Base-by-base conservation (phyloP, 2,888 invertebrate genomes). In the Acanthococcus lagerstroemiae region DNA sequence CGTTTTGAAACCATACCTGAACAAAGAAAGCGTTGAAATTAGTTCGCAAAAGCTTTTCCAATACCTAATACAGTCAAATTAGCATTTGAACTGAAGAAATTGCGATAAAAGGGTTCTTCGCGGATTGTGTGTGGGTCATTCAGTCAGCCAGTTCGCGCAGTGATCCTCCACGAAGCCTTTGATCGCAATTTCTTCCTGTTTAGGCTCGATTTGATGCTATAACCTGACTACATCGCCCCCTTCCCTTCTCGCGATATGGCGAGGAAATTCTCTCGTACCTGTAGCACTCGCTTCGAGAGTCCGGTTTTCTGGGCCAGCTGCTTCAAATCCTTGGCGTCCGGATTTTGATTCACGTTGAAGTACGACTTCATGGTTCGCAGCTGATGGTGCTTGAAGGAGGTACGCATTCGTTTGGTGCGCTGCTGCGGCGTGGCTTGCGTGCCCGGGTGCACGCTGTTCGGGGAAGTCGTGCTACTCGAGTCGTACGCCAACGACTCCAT, bases 1-100 rank as follows among this genome's bases (percentile, higher is more conserved):
- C 96, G 76, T 99, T 99, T 83, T 99, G 97, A 78, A 97, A 97
- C 97, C 97, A 97, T 1, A 97, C 96, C 95, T 97, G 30, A 1
- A 45, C 26, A 9, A 6, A 45, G 1, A 3, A 48, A 48, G 2
- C 7, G 37, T 37, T 37, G 37, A 37, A 37, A 12, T 37, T 37
- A 37, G 37, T 37, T 37, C 37, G n/a, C n/a, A n/a, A n/a, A n/a
- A n/a, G n/a, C n/a, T n/a, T n/a, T n/a, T n/a, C n/a, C n/a, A n/a
- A n/a, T n/a, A n/a, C n/a, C n/a, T n/a, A n/a, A n/a, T n/a, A n/a
- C n/a, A n/a, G n/a, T n/a, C n/a, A n/a, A n/a, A n/a, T n/a, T n/a
- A n/a, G n/a, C n/a, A n/a, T n/a, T n/a, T n/a, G n/a, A n/a, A n/a
- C n/a, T n/a, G n/a, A n/a, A n/a, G n/a, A n/a, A n/a, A n/a, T n/a